Evolutionary conservation across 1,140 invertebrate species (phyloP).

Genomic region (Amyelois transitella): DNA sequence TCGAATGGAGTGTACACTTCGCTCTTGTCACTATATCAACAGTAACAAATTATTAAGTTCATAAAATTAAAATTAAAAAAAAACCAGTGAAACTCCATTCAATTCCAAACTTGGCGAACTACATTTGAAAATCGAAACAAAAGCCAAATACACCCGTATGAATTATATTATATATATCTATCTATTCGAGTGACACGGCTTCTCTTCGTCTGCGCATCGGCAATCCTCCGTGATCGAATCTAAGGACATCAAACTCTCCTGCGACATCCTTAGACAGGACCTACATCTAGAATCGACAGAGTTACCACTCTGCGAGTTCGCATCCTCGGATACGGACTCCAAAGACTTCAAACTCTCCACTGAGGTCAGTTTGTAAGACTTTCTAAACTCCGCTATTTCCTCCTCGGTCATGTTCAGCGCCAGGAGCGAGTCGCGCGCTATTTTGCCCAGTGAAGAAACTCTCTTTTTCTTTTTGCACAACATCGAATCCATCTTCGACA

Average conservation of each 20-base stretch:
- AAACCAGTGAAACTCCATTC: no score
- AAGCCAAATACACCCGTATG: not conserved
- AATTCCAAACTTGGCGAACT: not conserved
- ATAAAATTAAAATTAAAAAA: no score
- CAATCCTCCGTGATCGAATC: constrained; percentile 68
- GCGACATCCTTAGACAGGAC: constrained; percentile 55
- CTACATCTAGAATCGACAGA: constrained; percentile 62
- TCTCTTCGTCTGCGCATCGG: constrained; percentile 46
- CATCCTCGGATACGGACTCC: constrained; percentile 69
- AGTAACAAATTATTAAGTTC: no score
- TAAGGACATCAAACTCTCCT: constrained; percentile 67
- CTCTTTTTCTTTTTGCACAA: constrained; percentile 60
- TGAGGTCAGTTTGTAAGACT: constrained; percentile 60
- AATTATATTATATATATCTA: constrained; percentile 15
- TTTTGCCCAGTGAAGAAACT: constrained; percentile 61
- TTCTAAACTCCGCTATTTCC: constrained; percentile 59
- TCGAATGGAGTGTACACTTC: no score
- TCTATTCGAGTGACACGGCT: constrained; percentile 35
- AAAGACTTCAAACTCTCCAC: constrained; percentile 61
- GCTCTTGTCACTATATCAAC: no score
- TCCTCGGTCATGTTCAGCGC: constrained; percentile 69
- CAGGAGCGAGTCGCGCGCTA: constrained; percentile 62
- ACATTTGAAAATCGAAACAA: not conserved
- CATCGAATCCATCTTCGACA: constrained; percentile 54
- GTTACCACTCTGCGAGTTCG: constrained; percentile 58